Evolutionary conservation across 2,888 invertebrate species (phyloP).

Genomic region (Epinotia demarniana): DNA sequence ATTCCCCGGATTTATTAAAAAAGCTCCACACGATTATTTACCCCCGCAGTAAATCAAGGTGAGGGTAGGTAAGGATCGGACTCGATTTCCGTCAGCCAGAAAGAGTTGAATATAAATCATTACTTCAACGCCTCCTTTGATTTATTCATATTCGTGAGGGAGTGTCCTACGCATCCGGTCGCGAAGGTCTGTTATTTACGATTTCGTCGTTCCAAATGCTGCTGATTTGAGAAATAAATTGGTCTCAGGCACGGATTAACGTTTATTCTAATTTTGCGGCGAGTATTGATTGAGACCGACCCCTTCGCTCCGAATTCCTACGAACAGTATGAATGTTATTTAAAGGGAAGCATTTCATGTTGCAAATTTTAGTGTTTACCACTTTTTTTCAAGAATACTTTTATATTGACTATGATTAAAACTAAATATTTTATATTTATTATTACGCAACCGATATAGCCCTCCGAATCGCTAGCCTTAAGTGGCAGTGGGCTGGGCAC

Average conservation of each 20-base stretch:
- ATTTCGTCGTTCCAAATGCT: conserved; percentile 53
- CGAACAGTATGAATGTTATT: neutral
- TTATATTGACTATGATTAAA: no score
- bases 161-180: conserved; percentile 64
- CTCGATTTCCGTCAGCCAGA: conserved; percentile 55
- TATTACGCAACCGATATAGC: no score
- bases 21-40: conserved; percentile 40
- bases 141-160: conserved; percentile 66
- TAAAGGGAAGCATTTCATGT: neutral
- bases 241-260: conserved; percentile 34
- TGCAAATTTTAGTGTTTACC: no score
- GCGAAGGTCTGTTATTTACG: conserved; percentile 62
- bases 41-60: conserved; percentile 45
- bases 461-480: no score
- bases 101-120: conserved; percentile 68
- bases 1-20: conserved; percentile 33
- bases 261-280: conserved; percentile 16
- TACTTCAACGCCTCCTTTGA: conserved; percentile 66
- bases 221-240: conserved; percentile 43
- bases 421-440: no score
- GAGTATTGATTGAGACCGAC: conserved; percentile 8
- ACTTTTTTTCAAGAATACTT: no score
- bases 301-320: neutral
- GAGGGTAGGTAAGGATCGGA: conserved; percentile 49
- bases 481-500: no score